Evolutionary conservation across 2,797 vertebrate species (phyloP).

Genomic region (Cirrhinus mrigala): DNA sequence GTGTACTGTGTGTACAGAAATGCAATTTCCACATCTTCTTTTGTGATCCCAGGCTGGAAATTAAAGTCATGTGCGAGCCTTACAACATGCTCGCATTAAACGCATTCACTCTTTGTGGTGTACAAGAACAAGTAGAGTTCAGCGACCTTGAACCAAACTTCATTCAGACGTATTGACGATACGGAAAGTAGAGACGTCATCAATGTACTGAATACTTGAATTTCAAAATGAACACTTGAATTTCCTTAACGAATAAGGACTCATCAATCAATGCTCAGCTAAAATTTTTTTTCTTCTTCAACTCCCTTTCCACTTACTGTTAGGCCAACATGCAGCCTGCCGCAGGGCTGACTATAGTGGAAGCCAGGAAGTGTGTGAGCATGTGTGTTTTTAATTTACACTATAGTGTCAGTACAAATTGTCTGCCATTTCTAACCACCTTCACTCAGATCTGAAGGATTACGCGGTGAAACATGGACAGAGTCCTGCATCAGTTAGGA

Average conservation of each 20-base stretch:
- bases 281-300: conserved; percentile 70
- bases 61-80: conserved; percentile 51
- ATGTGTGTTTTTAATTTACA: conserved; percentile 52
- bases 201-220: conserved; percentile 9
- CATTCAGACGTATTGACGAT: not conserved
- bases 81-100: conserved; percentile 59
- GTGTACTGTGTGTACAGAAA: conserved; percentile 58
- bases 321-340: conserved; percentile 61
- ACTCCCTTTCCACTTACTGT: conserved; percentile 75
- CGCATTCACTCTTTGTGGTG: conserved; percentile 34
- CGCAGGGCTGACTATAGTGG: conserved; percentile 33
- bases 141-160: conserved; percentile 51
- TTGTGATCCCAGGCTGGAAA: conserved; percentile 55
- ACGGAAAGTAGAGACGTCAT: not conserved
- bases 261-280: conserved; percentile 73
- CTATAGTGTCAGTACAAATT: conserved; percentile 11
- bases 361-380: conserved; percentile 4
- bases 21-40: conserved; percentile 60
- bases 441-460: conserved; percentile 49
- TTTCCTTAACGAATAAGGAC: conserved; percentile 80
- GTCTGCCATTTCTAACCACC: conserved; percentile 20
- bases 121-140: conserved; percentile 47
- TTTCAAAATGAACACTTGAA: conserved; percentile 68
- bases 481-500: conserved; percentile 26
- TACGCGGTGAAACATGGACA: conserved; percentile 43